Evolutionary conservation across 2,113 vertebrate species (phyloP).

Genomic region (Montifringilla adamsi): DNA sequence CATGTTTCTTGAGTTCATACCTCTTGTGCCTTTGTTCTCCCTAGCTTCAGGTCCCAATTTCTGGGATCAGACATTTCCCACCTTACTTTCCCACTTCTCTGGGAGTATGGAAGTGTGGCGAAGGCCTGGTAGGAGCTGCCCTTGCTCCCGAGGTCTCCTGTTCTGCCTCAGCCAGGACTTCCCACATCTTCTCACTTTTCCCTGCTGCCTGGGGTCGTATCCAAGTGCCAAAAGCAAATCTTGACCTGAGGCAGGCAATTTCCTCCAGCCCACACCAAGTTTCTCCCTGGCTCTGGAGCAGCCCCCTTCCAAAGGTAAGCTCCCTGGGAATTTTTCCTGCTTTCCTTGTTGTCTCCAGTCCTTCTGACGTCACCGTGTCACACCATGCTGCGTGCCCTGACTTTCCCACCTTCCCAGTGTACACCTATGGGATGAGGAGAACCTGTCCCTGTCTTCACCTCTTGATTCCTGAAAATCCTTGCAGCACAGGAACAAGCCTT

Average conservation of each 20-base stretch:
- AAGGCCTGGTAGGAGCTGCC: not conserved
- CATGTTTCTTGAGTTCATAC: not conserved
- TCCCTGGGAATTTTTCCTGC: not conserved
- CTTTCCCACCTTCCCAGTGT: not conserved
- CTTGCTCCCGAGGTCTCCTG: rapidly evolving
- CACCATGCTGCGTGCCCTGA: rapidly evolving
- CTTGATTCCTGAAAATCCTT: not conserved
- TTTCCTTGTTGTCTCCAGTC: not conserved
- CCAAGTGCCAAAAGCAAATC: constrained; percentile 9
- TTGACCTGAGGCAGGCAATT: not conserved
- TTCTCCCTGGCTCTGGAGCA: not conserved
- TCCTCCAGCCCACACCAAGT: rapidly evolving
- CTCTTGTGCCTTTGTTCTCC: constrained; percentile 20
- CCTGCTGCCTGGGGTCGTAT: not conserved
- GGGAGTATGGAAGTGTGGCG: rapidly evolving
- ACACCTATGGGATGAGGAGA: not conserved
- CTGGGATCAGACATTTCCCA: not conserved
- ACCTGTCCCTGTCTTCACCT: not conserved
- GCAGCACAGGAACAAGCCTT: not conserved
- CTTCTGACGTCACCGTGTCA: not conserved
- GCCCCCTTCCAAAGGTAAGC: not conserved
- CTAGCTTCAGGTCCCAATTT: not conserved
- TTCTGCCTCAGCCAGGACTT: not conserved
- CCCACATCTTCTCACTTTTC: not conserved
- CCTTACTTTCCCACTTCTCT: not conserved